Evolutionary conservation across 2,888 invertebrate genomes (phyloP), one percentile per base, ranked within the genome.

Genomic region (Ophioninae sp.): DNA sequence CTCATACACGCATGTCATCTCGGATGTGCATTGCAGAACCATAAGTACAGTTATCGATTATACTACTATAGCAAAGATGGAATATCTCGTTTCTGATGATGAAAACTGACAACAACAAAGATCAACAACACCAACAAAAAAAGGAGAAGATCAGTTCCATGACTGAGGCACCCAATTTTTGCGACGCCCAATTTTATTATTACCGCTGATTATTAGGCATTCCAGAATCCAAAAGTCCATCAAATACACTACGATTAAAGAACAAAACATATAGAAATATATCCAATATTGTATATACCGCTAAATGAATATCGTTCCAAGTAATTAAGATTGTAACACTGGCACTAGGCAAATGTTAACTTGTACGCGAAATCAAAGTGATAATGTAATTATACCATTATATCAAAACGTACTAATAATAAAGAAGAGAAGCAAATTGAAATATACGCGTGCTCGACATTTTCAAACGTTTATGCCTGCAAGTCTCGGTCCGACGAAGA

Each of bases 201-300:
- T 87, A 86, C 83, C 82, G 87, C 91, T 91, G 88, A 91, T 87
- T 90, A 90, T 90, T 91, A 91, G 91, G 90, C 91, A 92, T 92
- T 92, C 92, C 92, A 90, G 86, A 90, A 89, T 86, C 87, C 86
- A 89, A 84, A 90, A 89, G 86, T 90, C 88, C 89, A 89, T 88
- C 86, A 87, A 88, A 87, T 89, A 88, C 85, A 88, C 87, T 90
- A 90, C 88, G 85, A 89, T 86, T 89, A 89, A 87, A 85, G 86
- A 87, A 89, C 87, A 87, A 83, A 86, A 72, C 6, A 57, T 39
- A 74, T 39, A 67, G 21, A 81, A 81, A 65, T 81, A 79, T 78
- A 80, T 79, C 87, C 85, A 89, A 88, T 88, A 91, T 89, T 92
- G 91, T 92, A 92, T 90, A 92, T 92, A 92, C 87, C 88, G 88